Base-by-base conservation (phyloP, 2,797 vertebrate species). In the Pangasius larnaudii region DNA sequence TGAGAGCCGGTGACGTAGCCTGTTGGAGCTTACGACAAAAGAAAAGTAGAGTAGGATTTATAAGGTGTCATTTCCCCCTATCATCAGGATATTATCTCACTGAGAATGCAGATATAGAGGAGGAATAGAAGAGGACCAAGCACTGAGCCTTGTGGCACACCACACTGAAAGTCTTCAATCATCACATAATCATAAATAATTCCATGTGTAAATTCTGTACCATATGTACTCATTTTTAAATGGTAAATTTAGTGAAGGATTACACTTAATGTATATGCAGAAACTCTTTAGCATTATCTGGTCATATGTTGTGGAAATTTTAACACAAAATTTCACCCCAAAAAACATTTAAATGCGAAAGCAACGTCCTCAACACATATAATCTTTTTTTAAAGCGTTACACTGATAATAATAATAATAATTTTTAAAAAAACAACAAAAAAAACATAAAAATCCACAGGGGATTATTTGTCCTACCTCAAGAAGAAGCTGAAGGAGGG, bases 401-500 rank as follows among this genome's bases (percentile, higher is more conserved):
- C 42, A 8, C 11, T 75, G 42, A 46, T 69, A 46, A 46, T 46
- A 46, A 46, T 46, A 46, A 46, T 46, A 46, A 46, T 46, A 46
- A 46, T 46, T n/a, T n/a, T n/a, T n/a, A 46, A 46, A 7, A 46
- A 46, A 22, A 16, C 27, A 2, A 61, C 10, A 0, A 42, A 61
- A 33, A 36, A 61, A 24, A 74, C 4, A 27, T 24, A n/a, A 75
- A 86, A 77, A 59, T 65, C 67, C 59, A 67, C 82, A 89, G 5
- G 27, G 33, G 74, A 71, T 42, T 72, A 87, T 77, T 86, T 89
- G 72, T 71, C 82, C 77, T 91, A 92, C 94, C 93, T 93, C 67
- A 93, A 93, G 93, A 93, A 93, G 94, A 94, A 63, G 89, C 91
- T 88, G 90, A 83, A 92, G 94, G 92, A 93, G 91, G 90, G 92